Evolutionary conservation across 2,113 vertebrate genomes (phyloP).

Genomic region (Myxocyprinus asiaticus): DNA sequence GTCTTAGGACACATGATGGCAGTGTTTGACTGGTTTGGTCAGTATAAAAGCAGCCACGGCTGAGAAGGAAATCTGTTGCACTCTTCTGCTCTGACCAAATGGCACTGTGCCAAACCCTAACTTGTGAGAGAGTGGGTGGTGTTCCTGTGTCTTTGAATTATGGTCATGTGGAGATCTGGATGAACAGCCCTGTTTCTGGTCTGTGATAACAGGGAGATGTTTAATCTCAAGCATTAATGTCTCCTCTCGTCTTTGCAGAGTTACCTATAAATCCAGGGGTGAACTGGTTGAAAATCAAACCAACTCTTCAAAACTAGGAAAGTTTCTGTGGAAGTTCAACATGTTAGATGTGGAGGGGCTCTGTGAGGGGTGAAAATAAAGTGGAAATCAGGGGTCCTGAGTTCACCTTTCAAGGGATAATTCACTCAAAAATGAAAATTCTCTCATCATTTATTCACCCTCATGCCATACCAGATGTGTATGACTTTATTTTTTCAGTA

Average conservation of each 20-base stretch:
- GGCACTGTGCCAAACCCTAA: conserved; percentile 40
- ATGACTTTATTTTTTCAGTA: no score
- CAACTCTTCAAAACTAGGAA: background rate
- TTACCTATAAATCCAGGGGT: conserved; percentile 22
- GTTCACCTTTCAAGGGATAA: no score
- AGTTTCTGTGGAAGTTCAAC: background rate
- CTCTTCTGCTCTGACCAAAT: conserved; percentile 44
- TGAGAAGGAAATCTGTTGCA: conserved; percentile 2
- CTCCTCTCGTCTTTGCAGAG: conserved; percentile 1
- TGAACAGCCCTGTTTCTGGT: conserved; percentile 30
- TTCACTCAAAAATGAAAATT: no score
- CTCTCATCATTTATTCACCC: no score
- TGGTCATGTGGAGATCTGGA: conserved; percentile 37
- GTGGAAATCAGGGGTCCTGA: no score
- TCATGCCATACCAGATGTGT: no score
- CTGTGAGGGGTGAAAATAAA: background rate
- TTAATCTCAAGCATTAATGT: conserved; percentile 30
- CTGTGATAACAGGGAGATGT: conserved; percentile 20
- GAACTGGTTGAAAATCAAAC: background rate
- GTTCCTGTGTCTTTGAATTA: conserved; percentile 46
- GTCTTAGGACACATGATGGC: conserved; percentile 70
- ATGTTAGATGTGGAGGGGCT: background rate
- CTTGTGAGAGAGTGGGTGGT: conserved; percentile 42
- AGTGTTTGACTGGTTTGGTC: conserved; percentile 61
- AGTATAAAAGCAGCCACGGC: background rate